Evolutionary conservation across 2,797 vertebrate genomes (phyloP), one percentile per base, ranked within the genome.

Genomic region (Pampus argenteus): DNA sequence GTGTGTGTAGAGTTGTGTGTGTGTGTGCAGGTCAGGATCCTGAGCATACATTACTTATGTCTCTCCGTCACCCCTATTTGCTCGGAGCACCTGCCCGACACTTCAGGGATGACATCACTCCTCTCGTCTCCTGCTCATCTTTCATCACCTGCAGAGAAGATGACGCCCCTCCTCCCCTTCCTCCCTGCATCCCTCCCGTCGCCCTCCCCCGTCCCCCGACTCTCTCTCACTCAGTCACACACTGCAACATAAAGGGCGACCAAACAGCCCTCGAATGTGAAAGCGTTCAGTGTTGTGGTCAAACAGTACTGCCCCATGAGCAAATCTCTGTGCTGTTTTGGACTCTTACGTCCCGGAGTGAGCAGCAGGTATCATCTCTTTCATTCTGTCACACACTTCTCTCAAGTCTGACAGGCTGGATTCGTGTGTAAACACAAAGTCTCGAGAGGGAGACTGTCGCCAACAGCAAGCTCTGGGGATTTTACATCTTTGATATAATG

Each of bases 311-410:
- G 71, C 54, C 65, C 38, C 57, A 50, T 52, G 38, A 79, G 73
- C 65, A 20, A 49, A 54, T 51, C 56, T 40, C 45, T 36, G 20
- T 9, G 28, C 58, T 9, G 55, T 67, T 60, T 71, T 55, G 65
- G 51, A 28, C 71, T 31, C 13, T 0, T 0, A 17, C 51, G 68
- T 74, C 76, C 48, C 62, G 14, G 62, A 74, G 74, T 36, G 23
- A 25, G 71, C 50, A 65, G 48, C 47, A 69, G 79, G 67, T 79
- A 79, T 83, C 62, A 51, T 79, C 52, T 69, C 45, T 74, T 65
- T 74, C 85, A 60, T 45, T 54, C 76, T 75, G 69, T 86, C 87
- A 84, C 78, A 84, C 55, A 54, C 68, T 84, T 82, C 85, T 86
- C 81, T 73, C n/a, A 3, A 48, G 73, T 50, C 63, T 77, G 66